These are phyloP conservation scores for Vimba vimba DNA, from an alignment of 2,113 vertebrate species.

Conservation along the genomic window DNA sequence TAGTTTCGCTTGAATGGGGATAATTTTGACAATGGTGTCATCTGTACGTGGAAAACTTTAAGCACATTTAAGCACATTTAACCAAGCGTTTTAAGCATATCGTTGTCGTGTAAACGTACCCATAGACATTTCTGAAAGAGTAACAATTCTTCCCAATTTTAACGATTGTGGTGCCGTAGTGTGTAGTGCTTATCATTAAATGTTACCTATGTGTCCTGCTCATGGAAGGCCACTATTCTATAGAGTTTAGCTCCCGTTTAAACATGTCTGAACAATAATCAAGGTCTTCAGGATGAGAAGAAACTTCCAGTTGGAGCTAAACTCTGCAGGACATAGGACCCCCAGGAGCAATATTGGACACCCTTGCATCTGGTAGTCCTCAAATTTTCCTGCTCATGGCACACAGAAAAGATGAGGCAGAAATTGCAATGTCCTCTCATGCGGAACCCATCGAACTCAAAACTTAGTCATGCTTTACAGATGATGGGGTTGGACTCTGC, in stretches of 20 bases:
- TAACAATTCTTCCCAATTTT: background rate
- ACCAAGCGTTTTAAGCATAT: too few relatives aligned
- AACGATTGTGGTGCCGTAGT: background rate
- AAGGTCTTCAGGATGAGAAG: background rate
- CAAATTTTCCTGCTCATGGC: background rate
- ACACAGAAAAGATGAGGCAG: background rate
- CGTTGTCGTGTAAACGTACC: too few relatives aligned
- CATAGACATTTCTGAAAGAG: background rate
- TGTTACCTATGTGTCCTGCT: background rate
- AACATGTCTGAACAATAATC: background rate
- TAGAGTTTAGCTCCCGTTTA: background rate
- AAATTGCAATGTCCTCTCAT: background rate
- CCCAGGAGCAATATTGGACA: background rate
- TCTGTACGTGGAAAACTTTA: too few relatives aligned
- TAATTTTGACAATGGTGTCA: too few relatives aligned
- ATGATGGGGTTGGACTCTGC: background rate
- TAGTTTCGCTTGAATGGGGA: too few relatives aligned
- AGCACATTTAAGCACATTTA: too few relatives aligned
- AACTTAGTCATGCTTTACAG: background rate
- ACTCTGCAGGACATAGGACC: background rate
- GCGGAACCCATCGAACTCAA: background rate
- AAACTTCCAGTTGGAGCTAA: background rate
- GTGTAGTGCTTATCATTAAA: background rate
- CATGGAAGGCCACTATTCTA: background rate
- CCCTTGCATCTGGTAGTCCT: background rate